Conservation (phyloP, 1,140 invertebrate genomes). For the Bombyx mori region ASM3026992v2 NC_085132.1:5513501-5514000, state of each 20-base stretch:
- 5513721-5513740: conserved; percentile 66
- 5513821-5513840: conserved; percentile 34
- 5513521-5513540: conserved; percentile 11
- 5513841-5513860: conserved; percentile 21
- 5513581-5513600: conserved; percentile 13
- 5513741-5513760: conserved; percentile 44
- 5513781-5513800: conserved; percentile 14
- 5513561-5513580: conserved; percentile 19
- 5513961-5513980: conserved; percentile 18
- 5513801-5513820: conserved; percentile 52
- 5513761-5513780: conserved; percentile 20
- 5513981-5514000: conserved; percentile 8
- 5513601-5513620: conserved; percentile 11
- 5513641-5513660: conserved; percentile 7
- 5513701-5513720: conserved; percentile 70
- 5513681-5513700: conserved; percentile 71
- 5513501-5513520: conserved; percentile 12
- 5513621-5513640: conserved; percentile 9
- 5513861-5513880: conserved; percentile 57
- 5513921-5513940: conserved; percentile 31
- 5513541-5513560: conserved; percentile 14
- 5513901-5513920: conserved; percentile 13
- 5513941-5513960: conserved; percentile 27
- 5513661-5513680: conserved; percentile 14
- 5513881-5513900: conserved; percentile 51